Conservation (phyloP, 2,113 vertebrate genomes). For the Cephalopterus ornatus region DNA sequence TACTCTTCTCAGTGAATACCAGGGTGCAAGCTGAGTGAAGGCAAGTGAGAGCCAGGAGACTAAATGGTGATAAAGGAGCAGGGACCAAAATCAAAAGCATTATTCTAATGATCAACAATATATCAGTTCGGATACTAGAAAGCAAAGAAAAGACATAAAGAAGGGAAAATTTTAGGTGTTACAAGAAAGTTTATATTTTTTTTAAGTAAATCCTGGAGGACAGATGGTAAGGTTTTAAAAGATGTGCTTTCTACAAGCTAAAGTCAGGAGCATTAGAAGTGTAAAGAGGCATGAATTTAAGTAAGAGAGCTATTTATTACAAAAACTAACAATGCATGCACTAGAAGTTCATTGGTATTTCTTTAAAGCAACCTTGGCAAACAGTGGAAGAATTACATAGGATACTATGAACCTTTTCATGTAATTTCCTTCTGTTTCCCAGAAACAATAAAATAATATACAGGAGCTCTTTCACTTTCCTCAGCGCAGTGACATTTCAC, state of each 20-base stretch:
- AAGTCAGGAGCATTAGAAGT: neutral
- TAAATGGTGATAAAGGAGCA: neutral
- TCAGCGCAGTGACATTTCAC: constrained; percentile 65
- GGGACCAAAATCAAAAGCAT: neutral
- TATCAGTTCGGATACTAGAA: neutral
- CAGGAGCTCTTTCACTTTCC: constrained; percentile 15
- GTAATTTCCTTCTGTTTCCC: constrained; percentile 2
- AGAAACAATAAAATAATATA: constrained; percentile 40
- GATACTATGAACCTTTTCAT: neutral
- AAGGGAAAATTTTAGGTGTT: neutral
- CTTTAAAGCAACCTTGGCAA: neutral
- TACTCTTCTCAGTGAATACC: neutral
- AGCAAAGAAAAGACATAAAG: neutral
- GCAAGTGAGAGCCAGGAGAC: neutral
- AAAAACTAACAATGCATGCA: neutral
- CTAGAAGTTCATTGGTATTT: constrained; percentile 18
- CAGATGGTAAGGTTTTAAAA: neutral
- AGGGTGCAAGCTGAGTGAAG: neutral
- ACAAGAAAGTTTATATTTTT: neutral
- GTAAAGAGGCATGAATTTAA: constrained; percentile 19
- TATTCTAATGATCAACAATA: neutral
- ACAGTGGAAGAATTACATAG: neutral
- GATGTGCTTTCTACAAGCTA: neutral
- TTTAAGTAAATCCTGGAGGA: neutral
- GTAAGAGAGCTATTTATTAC: constrained; percentile 15